Evolutionary conservation across 2,797 vertebrate species (phyloP).

Genomic region (Micropoecilia bifurca): DNA sequence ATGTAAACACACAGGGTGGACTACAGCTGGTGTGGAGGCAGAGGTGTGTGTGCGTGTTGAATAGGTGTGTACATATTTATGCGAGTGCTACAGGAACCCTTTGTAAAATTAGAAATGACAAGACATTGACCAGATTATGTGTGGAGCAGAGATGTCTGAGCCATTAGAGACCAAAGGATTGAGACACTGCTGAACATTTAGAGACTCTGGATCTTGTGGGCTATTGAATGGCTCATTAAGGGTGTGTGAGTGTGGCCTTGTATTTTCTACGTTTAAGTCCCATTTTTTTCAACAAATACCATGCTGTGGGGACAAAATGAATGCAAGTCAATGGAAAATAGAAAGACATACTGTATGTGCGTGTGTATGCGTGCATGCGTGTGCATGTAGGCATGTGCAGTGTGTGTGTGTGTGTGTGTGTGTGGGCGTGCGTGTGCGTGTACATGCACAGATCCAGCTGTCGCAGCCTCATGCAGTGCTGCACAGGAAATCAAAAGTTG

Average conservation of each 20-base stretch:
- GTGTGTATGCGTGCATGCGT: constrained; percentile 26
- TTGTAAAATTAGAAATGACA: constrained; percentile 50
- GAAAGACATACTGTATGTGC: constrained; percentile 1
- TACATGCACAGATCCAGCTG: constrained; percentile 38
- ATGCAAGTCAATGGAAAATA: no score
- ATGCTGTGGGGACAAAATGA: no score
- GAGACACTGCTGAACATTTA: constrained; percentile 43
- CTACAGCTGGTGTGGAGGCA: constrained; percentile 66
- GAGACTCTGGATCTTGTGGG: constrained; percentile 53
- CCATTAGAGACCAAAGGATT: constrained; percentile 51
- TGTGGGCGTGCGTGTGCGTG: constrained; percentile 29
- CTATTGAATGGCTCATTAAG: constrained; percentile 73
- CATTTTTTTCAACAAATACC: no score
- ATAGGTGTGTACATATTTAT: constrained; percentile 65
- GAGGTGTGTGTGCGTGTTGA: constrained; percentile 39
- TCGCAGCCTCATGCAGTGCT: constrained; percentile 30
- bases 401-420: constrained; percentile 17
- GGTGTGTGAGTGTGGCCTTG: constrained; percentile 8
- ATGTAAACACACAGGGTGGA: constrained; percentile 70
- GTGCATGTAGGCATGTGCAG: not conserved
- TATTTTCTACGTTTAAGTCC: no score
- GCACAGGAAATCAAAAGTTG: constrained; percentile 56
- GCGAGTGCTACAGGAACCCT: constrained; percentile 39
- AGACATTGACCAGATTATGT: constrained; percentile 52
- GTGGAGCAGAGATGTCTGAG: constrained; percentile 41